Evolutionary conservation across 2,113 vertebrate genomes (phyloP).

Genomic region (Cephalophus harveyi): DNA sequence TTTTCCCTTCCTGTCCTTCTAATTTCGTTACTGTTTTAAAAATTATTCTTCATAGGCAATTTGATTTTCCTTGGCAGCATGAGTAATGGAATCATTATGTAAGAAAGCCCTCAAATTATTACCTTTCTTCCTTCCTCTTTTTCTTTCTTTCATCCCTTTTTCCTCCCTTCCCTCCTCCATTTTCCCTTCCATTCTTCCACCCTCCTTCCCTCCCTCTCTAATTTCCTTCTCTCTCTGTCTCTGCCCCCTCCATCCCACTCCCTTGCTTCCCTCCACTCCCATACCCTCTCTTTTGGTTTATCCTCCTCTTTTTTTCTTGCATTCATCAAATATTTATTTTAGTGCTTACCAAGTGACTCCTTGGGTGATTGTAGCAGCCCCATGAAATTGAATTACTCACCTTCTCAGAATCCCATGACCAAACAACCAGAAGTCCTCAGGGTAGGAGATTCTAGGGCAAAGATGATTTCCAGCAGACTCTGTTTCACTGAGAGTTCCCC

Average conservation of each 20-base stretch:
- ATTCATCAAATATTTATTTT: background rate
- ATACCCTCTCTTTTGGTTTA: background rate
- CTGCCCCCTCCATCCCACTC: too few relatives aligned
- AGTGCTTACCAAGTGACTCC: background rate
- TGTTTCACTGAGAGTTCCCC: background rate
- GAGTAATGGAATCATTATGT: background rate
- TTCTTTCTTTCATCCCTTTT: rapidly evolving
- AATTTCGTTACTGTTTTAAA: background rate
- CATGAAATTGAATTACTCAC: background rate
- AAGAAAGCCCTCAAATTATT: background rate
- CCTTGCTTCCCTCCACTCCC: too few relatives aligned
- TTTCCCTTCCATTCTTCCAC: background rate
- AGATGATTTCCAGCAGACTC: background rate
- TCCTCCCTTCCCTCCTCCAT: rapidly evolving
- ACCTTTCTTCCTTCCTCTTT: background rate
- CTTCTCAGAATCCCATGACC: background rate
- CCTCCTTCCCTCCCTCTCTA: background rate
- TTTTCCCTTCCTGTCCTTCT: background rate
- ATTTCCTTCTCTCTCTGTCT: background rate
- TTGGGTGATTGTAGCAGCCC: background rate
- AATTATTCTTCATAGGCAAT: background rate
- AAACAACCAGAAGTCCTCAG: background rate
- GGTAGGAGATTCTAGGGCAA: background rate
- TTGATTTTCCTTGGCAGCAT: background rate
- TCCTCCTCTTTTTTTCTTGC: background rate